Evolutionary conservation across 2,113 vertebrate genomes (phyloP), one percentile per base, ranked within the genome.

Genomic region (Odontophorus gujanensis): DNA sequence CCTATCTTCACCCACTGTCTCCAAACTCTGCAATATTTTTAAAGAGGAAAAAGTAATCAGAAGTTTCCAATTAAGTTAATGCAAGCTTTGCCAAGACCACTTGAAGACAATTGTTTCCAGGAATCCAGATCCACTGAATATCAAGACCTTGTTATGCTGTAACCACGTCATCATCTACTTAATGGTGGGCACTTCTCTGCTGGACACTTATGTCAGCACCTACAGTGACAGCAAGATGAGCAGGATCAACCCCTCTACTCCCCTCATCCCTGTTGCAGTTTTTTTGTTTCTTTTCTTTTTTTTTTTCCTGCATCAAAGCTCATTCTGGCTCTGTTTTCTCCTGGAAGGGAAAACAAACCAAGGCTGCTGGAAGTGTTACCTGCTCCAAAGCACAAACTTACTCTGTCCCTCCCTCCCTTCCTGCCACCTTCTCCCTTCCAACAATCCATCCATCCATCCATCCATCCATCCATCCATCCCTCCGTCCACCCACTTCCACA

Each of bases 41-140:
- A 6, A 79, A 83, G 80, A 90, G 57, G 40, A 81, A 96, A 96
- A 93, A 97, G 61, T 85, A 73, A 96, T 81, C 85, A 85, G 83
- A 79, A 96, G 86, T 89, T 97, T 92, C 86, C 77, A 91, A 82
- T 91, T 93, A 87, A 66, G 68, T 96, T 91, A 95, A 79, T 6
- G 2, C 40, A 85, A 63, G 59, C 63, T 90, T 93, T 90, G 85
- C 87, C 86, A 96, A 72, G 53, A 82, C 67, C 83, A 92, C 67
- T 62, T 55, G 89, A 96, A 96, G 94, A 87, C 94, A 96, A 76
- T 32, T 65, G 84, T 90, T 96, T 97, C 83, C 88, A 91, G 38
- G 79, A 97, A 92, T 69, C 40, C 57, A 87, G n/a, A 84, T 68
- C 38, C 80, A 77, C 36, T 83, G 61, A 93, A 75, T 62, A 72